These are phyloP conservation scores for Nomia melanderi DNA, from an alignment of 1,140 invertebrate species.

Conservation along the genomic window DNA sequence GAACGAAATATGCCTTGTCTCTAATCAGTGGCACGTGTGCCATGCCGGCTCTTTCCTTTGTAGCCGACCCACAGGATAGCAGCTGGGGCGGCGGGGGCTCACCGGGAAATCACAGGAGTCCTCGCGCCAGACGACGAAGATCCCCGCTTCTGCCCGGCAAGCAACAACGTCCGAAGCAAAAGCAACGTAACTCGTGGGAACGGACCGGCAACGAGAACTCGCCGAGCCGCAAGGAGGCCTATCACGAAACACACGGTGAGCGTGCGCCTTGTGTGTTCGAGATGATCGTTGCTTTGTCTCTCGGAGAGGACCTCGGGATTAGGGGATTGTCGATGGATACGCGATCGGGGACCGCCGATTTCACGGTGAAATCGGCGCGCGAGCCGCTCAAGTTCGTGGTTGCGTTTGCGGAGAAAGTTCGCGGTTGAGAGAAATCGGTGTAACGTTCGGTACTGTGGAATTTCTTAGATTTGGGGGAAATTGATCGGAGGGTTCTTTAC, in stretches of 20 bases:
- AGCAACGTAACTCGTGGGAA: constrained; percentile 70
- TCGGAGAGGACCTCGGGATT: neutral
- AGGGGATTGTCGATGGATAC: neutral
- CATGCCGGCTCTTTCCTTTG: constrained; percentile 75
- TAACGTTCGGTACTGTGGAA: too few relatives aligned
- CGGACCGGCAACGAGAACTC: constrained; percentile 67
- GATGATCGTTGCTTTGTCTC: constrained; percentile 17
- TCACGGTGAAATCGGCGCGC: too few relatives aligned
- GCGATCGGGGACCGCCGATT: too few relatives aligned
- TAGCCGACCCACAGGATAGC: constrained; percentile 77
- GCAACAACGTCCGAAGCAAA: constrained; percentile 52
- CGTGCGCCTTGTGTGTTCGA: constrained; percentile 61
- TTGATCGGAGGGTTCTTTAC: too few relatives aligned
- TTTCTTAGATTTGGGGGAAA: too few relatives aligned
- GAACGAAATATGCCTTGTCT: constrained; percentile 40
- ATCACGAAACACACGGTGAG: constrained; percentile 77
- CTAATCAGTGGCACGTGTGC: constrained; percentile 71
- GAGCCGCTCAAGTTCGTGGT: too few relatives aligned
- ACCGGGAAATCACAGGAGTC: constrained; percentile 71
- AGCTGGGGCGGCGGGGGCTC: constrained; percentile 78
- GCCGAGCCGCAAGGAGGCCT: constrained; percentile 68
- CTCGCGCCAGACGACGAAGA: constrained; percentile 64
- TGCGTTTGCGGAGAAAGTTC: too few relatives aligned
- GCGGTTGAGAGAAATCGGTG: too few relatives aligned
- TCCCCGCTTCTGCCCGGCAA: constrained; percentile 58